phyloP scores from a whole-genome alignment of 2,888 invertebrate species.

The Torymus aiolomorphi region DNA sequence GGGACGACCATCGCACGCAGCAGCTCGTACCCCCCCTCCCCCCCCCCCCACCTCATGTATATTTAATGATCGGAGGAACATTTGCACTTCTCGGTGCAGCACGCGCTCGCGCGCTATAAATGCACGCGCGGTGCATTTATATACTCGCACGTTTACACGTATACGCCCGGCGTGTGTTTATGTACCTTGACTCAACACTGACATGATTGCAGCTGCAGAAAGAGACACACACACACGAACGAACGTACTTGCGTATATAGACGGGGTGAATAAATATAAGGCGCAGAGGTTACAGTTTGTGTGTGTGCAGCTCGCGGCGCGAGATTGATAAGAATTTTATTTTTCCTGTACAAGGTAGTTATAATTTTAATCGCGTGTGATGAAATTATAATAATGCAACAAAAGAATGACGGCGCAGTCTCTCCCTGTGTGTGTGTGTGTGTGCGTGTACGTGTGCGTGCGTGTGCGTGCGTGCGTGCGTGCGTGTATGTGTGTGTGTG shows the following conservation, averaged over 20 bases:
- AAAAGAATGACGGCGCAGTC: too few species aligned
- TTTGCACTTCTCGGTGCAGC: conserved; percentile 54
- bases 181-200: not conserved
- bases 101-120: conserved; percentile 48
- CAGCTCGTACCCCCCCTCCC: conserved; percentile 24
- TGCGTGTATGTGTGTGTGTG: too few species aligned
- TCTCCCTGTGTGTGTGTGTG: too few species aligned
- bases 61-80: conserved; percentile 63
- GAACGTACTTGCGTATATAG: not conserved
- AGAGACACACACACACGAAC: not conserved
- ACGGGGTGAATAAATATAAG: conserved; percentile 36
- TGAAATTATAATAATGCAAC: not conserved
- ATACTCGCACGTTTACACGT: not conserved
- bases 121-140: conserved; percentile 27
- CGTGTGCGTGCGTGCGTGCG: too few species aligned
- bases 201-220: not conserved
- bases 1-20: not conserved
- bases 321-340: conserved; percentile 43
- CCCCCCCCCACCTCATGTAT: conserved; percentile 63
- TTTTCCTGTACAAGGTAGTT: conserved; percentile 2
- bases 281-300: conserved; percentile 4
- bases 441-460: too few species aligned
- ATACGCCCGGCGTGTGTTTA: not conserved
- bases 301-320: not conserved
- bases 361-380: conserved; percentile 22